Evolutionary conservation across 2,797 vertebrate genomes (phyloP).

Genomic region (Alcedo atthis): DNA sequence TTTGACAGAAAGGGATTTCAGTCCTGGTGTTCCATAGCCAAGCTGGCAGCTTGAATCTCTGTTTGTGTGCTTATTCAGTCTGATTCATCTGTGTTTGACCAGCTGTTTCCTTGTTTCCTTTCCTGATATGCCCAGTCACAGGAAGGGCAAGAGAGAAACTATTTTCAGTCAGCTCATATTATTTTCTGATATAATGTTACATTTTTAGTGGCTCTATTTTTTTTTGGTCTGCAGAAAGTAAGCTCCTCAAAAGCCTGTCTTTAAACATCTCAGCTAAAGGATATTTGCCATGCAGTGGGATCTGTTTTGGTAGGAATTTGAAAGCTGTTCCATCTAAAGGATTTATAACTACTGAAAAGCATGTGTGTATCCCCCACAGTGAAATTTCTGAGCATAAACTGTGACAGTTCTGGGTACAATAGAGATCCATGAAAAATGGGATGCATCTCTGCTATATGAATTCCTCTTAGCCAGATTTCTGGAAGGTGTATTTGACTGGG

Average conservation of each 20-base stretch:
- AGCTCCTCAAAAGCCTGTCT: background rate
- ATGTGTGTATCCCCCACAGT: background rate
- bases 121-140: conserved; percentile 28
- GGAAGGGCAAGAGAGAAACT: conserved; percentile 58
- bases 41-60: background rate
- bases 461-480: background rate
- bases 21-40: background rate
- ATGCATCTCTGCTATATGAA: background rate
- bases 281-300: background rate
- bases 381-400: background rate
- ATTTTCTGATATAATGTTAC: background rate
- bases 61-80: conserved; percentile 44
- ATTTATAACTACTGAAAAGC: background rate
- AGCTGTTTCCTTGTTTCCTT: conserved; percentile 57
- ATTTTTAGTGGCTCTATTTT: background rate
- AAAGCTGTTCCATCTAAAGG: background rate
- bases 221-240: background rate
- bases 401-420: background rate
- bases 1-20: conserved; percentile 21
- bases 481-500: background rate
- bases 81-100: conserved; percentile 44
- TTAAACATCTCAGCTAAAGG: background rate
- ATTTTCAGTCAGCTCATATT: conserved; percentile 28
- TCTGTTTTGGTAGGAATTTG: background rate
- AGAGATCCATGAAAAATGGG: background rate